phyloP scores from a whole-genome alignment of 2,888 invertebrate species.

The Yponomeuta plumbellus region DNA sequence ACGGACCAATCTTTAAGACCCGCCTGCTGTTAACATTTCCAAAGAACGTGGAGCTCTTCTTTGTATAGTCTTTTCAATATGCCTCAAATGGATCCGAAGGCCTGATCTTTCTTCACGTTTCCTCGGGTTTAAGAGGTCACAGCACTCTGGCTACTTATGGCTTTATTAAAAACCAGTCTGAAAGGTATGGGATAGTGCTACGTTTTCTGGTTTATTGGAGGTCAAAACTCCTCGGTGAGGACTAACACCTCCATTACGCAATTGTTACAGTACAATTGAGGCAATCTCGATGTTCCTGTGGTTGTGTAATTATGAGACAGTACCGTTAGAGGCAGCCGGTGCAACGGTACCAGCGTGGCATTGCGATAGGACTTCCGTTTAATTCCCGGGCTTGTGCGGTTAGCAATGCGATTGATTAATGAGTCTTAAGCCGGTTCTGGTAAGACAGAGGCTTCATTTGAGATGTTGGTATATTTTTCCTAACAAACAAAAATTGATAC shows the following conservation, averaged over 20 bases:
- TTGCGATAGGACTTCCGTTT: constrained; percentile 54
- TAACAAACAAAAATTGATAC: too few species aligned
- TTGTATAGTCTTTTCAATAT: not conserved
- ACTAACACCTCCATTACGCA: constrained; percentile 42
- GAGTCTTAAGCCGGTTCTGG: too few species aligned
- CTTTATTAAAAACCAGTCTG: not conserved
- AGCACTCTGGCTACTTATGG: not conserved
- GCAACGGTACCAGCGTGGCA: constrained; percentile 48
- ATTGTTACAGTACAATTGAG: constrained; percentile 58
- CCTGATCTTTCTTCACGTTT: not conserved
- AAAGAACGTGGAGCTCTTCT: not conserved
- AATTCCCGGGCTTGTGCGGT: constrained; percentile 53
- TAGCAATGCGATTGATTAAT: constrained; percentile 27
- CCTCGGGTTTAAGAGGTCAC: not conserved
- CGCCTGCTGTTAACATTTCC: constrained; percentile 21
- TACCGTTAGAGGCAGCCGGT: constrained; percentile 50
- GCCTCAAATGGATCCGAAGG: not conserved
- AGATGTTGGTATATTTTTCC: too few species aligned
- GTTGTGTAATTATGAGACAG: constrained; percentile 37
- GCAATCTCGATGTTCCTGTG: constrained; percentile 63
- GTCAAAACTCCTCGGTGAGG: not conserved
- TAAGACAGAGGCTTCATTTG: too few species aligned
- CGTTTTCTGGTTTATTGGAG: not conserved
- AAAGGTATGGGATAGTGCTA: not conserved
- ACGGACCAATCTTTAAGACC: constrained; percentile 31